A percentile compares a stretch with the other conserved stretches of the same genome.
Conservation (phyloP, 2,797 vertebrate genomes). For the Trematomus bernacchii region DNA sequence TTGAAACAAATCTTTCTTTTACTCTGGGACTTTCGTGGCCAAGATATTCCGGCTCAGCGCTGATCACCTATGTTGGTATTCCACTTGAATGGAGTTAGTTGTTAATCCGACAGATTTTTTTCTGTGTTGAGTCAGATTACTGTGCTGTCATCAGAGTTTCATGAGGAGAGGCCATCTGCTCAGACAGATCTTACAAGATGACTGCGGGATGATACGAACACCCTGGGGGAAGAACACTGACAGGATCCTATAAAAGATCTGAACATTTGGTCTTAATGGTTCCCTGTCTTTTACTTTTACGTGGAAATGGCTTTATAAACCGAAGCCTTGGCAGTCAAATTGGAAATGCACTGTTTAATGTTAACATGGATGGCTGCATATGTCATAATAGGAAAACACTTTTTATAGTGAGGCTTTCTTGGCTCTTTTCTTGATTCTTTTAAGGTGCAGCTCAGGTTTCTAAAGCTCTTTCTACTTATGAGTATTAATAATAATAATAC, state of each 20-base stretch:
- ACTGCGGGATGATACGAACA: constrained; percentile 49
- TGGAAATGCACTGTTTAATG: neutral
- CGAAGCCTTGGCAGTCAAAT: neutral
- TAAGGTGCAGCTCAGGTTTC: neutral
- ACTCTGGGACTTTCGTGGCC: constrained; percentile 1
- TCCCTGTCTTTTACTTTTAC: constrained; percentile 17
- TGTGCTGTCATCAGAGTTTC: constrained; percentile 67
- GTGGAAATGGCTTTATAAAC: constrained; percentile 4
- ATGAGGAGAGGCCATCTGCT: constrained; percentile 78
- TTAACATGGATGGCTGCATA: neutral
- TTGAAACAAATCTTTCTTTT: constrained; percentile 23
- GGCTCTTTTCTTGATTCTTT: neutral
- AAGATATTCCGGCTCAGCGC: constrained; percentile 42
- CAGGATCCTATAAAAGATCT: constrained; percentile 34
- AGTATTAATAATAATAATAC: neutral
- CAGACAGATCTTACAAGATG: constrained; percentile 65
- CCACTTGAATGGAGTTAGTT: constrained; percentile 68
- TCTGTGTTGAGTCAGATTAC: constrained; percentile 73
- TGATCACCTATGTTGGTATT: constrained; percentile 67
- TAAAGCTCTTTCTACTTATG: neutral
- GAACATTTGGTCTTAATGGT: constrained; percentile 6
- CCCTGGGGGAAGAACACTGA: constrained; percentile 17
- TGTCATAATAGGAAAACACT: neutral
- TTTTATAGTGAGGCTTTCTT: neutral
- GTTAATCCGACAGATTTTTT: constrained; percentile 71